phyloP scores from a whole-genome alignment of 2,797 vertebrate genomes.

The Chrosomus eos region DNA sequence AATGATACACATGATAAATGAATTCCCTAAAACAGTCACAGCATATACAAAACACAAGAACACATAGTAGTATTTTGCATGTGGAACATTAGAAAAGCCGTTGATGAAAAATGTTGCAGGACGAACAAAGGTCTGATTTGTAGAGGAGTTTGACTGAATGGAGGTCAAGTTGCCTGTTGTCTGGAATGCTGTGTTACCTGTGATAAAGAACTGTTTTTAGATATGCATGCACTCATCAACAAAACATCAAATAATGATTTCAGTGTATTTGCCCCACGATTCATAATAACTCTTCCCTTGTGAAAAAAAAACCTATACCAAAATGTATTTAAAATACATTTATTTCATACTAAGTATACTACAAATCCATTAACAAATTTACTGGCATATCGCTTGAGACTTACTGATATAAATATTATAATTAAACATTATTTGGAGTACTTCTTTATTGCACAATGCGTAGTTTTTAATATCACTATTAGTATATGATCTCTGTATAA shows the following conservation, averaged over 20 bases:
- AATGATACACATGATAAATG: slow-evolving; percentile 50
- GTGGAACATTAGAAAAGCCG: slow-evolving; percentile 45
- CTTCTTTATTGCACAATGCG: too few species aligned
- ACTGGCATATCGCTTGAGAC: too few species aligned
- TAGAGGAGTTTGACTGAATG: background rate
- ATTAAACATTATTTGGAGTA: too few species aligned
- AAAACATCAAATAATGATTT: background rate
- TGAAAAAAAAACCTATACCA: too few species aligned
- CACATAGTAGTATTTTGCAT: slow-evolving; percentile 45
- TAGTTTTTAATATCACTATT: too few species aligned
- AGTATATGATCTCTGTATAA: too few species aligned
- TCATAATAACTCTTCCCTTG: background rate
- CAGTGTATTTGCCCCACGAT: background rate
- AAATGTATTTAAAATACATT: too few species aligned
- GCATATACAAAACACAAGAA: slow-evolving; percentile 51
- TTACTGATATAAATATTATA: too few species aligned
- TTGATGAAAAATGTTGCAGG: slow-evolving; percentile 34
- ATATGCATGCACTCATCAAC: background rate
- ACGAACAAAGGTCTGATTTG: slow-evolving; percentile 18
- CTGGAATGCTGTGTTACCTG: background rate
- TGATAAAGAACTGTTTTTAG: background rate
- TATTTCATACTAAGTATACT: too few species aligned
- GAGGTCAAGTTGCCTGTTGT: background rate
- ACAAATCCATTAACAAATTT: too few species aligned
- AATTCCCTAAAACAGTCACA: slow-evolving; percentile 53